These are phyloP conservation scores for Tyrophagus putrescentiae DNA, from an alignment of 1,140 invertebrate species.

Conservation along the genomic window DNA sequence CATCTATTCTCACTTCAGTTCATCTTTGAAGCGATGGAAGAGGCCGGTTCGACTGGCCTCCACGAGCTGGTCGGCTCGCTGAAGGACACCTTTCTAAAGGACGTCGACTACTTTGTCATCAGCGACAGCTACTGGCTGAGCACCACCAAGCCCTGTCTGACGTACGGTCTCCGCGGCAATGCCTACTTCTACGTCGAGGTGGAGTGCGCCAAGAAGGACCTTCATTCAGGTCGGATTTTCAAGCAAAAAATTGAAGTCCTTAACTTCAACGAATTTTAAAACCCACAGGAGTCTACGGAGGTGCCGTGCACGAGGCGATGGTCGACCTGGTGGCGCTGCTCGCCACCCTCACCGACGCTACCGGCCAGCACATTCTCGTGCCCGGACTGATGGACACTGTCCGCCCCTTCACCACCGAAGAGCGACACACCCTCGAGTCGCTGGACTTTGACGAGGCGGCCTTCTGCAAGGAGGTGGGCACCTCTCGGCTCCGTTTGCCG, in stretches of 20 bases:
- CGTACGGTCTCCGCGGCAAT: constrained; percentile 81
- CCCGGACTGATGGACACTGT: constrained; percentile 65
- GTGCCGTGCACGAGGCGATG: constrained; percentile 68
- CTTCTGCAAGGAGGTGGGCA: constrained; percentile 55
- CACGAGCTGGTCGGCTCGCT: constrained; percentile 64
- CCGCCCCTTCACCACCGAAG: constrained; percentile 51
- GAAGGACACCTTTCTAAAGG: constrained; percentile 60
- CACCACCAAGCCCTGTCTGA: constrained; percentile 86
- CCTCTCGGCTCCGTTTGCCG: constrained; percentile 23
- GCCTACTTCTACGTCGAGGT: constrained; percentile 84
- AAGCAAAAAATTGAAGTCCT: constrained; percentile 81
- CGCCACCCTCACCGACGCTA: constrained; percentile 58
- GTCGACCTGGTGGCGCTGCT: constrained; percentile 68
- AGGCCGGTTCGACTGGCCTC: constrained; percentile 83
- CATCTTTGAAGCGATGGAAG: constrained; percentile 96
- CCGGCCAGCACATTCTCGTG: constrained; percentile 66
- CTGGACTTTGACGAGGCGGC: constrained; percentile 78
- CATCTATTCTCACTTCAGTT: constrained; percentile 45
- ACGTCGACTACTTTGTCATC: constrained; percentile 87
- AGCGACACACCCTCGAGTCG: constrained; percentile 57
- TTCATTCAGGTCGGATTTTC: constrained; percentile 81
- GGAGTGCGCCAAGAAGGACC: constrained; percentile 70
- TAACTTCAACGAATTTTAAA: too few relatives aligned
- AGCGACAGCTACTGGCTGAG: constrained; percentile 99
- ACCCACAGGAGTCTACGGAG: constrained; percentile 75